Evolutionary conservation across 2,113 vertebrate genomes (phyloP).

Genomic region (Sturnus vulgaris): DNA sequence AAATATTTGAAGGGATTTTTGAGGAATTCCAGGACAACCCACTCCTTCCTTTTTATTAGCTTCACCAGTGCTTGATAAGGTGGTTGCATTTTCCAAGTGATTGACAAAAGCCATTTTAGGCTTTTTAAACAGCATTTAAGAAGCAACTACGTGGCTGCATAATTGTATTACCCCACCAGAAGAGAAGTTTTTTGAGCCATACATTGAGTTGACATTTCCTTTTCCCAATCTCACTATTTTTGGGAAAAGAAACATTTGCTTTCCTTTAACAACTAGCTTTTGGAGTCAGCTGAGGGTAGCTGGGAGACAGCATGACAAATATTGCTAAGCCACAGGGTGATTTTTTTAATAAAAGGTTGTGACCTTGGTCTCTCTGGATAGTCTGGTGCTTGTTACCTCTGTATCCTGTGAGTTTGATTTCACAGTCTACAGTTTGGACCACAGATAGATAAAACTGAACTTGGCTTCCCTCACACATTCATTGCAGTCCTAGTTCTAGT

Average conservation of each 20-base stretch:
- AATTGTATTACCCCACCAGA: background rate
- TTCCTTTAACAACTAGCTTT: background rate
- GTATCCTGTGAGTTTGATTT: background rate
- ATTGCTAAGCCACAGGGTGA: background rate
- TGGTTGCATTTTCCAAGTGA: background rate
- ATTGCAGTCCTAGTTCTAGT: background rate
- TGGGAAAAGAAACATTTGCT: background rate
- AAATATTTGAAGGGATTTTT: slow-evolving; percentile 9
- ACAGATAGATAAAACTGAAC: background rate
- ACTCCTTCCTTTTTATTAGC: background rate
- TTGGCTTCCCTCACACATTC: background rate
- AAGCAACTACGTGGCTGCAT: background rate
- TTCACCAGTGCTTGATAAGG: background rate
- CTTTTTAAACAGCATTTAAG: background rate
- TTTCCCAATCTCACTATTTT: background rate
- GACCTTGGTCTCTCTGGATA: background rate
- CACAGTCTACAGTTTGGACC: background rate
- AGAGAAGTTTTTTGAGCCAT: background rate
- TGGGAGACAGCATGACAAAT: background rate
- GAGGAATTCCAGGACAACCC: background rate
- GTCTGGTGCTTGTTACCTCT: background rate
- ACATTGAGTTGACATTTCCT: background rate
- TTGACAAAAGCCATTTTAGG: background rate
- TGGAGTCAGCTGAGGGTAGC: background rate
- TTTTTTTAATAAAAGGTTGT: background rate